phyloP scores from a whole-genome alignment of 2,888 invertebrate genomes.

The Cloeon dipterum region DNA sequence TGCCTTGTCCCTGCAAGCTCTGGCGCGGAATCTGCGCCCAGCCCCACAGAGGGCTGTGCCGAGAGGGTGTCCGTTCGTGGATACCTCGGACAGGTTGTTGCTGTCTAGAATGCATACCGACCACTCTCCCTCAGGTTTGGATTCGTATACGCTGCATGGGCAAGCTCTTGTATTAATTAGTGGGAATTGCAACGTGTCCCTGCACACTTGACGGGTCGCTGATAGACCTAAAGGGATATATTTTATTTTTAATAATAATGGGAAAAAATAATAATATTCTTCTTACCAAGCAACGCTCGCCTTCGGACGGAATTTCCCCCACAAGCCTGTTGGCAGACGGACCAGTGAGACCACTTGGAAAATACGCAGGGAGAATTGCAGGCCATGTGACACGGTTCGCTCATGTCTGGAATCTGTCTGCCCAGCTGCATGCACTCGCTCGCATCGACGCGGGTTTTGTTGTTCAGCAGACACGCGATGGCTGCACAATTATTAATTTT shows the following conservation, averaged over 20 bases:
- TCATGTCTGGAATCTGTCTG: conserved; percentile 12
- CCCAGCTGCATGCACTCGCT: conserved; percentile 8
- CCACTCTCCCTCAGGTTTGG: conserved; percentile 14
- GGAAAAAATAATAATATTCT: neutral
- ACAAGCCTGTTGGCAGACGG: conserved; percentile 18
- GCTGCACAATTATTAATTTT: conserved; percentile 6
- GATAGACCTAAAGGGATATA: conserved; percentile 11
- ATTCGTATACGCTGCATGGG: conserved; percentile 14
- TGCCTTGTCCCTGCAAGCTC: conserved; percentile 14
- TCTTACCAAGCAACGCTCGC: conserved; percentile 15
- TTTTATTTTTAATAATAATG: neutral
- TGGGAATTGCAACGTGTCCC: conserved; percentile 10
- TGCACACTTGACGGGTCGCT: conserved; percentile 12
- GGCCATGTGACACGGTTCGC: conserved; percentile 15
- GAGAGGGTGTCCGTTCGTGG: conserved; percentile 10
- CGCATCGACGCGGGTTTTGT: conserved; percentile 11
- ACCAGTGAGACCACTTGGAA: conserved; percentile 23
- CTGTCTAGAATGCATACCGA: conserved; percentile 13
- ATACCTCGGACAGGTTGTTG: conserved; percentile 5
- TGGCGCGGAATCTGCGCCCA: conserved; percentile 14
- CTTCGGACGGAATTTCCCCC: conserved; percentile 13
- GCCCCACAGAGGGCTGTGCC: conserved; percentile 14
- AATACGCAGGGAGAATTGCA: conserved; percentile 20
- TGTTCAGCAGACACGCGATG: conserved; percentile 9
- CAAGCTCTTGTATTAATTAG: conserved; percentile 14